These are phyloP conservation scores for Fringilla coelebs DNA, from an alignment of 2,797 vertebrate genomes.

Conservation along the genomic window DNA sequence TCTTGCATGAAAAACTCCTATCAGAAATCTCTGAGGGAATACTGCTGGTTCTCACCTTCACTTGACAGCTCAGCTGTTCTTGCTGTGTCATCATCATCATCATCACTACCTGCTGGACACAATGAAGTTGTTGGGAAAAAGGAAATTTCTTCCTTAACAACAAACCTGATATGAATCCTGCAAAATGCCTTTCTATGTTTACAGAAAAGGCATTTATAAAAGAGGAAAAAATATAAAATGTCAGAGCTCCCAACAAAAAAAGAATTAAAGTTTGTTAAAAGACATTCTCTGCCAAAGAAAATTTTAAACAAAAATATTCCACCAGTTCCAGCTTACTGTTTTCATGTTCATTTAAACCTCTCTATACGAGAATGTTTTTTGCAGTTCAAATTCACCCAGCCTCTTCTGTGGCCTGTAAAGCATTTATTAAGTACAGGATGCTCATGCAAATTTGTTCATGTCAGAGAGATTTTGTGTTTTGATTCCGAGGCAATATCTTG, in stretches of 20 bases:
- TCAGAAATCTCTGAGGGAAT: neutral
- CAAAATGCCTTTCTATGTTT: neutral
- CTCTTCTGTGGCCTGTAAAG: neutral
- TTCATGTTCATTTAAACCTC: neutral
- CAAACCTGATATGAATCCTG: neutral
- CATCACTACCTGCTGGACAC: neutral
- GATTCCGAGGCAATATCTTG: neutral
- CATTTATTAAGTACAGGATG: neutral
- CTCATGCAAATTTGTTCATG: neutral
- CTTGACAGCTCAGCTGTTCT: neutral
- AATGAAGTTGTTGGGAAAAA: neutral
- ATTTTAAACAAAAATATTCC: neutral
- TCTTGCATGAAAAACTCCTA: neutral
- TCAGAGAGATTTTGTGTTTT: neutral
- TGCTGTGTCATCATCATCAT: neutral
- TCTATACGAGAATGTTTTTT: neutral
- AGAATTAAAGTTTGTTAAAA: neutral
- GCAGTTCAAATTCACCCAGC: neutral
- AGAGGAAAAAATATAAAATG: neutral
- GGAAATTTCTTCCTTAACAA: neutral
- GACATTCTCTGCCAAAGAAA: neutral
- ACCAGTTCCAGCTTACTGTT: neutral
- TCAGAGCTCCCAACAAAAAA: neutral
- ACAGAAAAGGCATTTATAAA: neutral
- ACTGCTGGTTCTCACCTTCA: neutral